Evolutionary conservation across 2,113 vertebrate genomes (phyloP), one percentile per base, ranked within the genome.

Genomic region (Leucoraja erinaceus): DNA sequence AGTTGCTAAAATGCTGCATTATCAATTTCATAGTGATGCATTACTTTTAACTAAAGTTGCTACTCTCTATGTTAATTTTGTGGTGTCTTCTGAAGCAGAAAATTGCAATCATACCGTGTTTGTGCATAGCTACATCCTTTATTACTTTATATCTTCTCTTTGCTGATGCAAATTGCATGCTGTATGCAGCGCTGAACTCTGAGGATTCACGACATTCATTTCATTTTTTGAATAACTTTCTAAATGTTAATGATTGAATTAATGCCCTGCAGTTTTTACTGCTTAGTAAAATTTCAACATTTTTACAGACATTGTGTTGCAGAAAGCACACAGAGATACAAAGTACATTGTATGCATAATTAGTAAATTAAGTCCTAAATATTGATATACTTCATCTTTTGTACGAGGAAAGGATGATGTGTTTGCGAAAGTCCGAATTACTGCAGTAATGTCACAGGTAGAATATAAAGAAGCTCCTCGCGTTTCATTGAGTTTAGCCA

Each of bases 1-100:
- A 28, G 20, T 84, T 84, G 18, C 20, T 22, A 74, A 88, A 91
- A 74, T 91, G 38, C 38, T 70, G 18, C 68, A 91, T 72, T 74
- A 54, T 91, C 66, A 72, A 72, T 72, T 72, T 91, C 22, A 74
- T 72, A 91, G 70, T 72, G 68, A 74, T 91, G 18, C 33, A 72
- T 72, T 91, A 72, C 33, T 91, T 72, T 74, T 91, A 54, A 70
- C 90, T 74, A 91, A 91, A 74, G 33, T 91, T 74, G 68, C 38
- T 28, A 31, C 33, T 72, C 20, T 91, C 59, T 63, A 20, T 47
- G 22, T 33, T 72, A 54, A 91, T 91, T 91, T 91, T 12, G 66
- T 54, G 38, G 31, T 74, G 63, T 70, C n/a, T 91, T 28, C 68
- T 91, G 90, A 91, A 72, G 90, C 90, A 91, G 90, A 91, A 91